Evolutionary conservation across 2,797 vertebrate genomes (phyloP).

Genomic region (Phalanger gymnotis): DNA sequence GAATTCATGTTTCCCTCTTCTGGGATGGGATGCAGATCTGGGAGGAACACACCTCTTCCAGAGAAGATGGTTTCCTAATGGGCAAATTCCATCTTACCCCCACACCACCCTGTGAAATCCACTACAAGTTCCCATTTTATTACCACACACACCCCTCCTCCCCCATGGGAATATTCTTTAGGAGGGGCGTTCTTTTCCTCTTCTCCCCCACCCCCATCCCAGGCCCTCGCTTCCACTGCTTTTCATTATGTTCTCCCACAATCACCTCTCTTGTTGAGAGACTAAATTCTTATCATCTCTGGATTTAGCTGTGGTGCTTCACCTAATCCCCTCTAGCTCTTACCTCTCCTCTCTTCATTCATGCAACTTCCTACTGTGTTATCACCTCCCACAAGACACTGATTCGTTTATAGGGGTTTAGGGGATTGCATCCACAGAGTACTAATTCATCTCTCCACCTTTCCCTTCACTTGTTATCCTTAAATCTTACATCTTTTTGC

Average conservation of each 20-base stretch:
- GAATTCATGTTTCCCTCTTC: too few relatives aligned
- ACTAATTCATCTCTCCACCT: background rate
- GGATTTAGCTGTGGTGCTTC: background rate
- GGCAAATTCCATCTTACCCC: too few relatives aligned
- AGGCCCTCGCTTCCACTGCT: background rate
- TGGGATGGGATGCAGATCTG: too few relatives aligned
- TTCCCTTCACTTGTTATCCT: background rate
- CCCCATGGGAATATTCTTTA: background rate
- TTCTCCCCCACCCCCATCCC: background rate
- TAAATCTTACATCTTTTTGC: background rate
- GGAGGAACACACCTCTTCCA: too few relatives aligned
- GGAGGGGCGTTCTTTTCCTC: background rate
- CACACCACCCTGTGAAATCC: background rate
- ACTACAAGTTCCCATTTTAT: background rate
- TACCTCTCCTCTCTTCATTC: background rate
- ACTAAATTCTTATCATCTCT: background rate
- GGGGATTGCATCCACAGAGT: background rate
- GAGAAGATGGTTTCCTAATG: too few relatives aligned
- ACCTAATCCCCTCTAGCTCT: background rate
- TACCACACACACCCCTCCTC: background rate
- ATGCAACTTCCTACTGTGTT: background rate
- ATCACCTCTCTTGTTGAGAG: background rate
- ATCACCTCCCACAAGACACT: background rate
- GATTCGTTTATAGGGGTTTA: background rate
- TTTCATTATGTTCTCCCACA: background rate